Conservation (phyloP, 2,888 invertebrate species). For the Acrocera orbiculus region DNA sequence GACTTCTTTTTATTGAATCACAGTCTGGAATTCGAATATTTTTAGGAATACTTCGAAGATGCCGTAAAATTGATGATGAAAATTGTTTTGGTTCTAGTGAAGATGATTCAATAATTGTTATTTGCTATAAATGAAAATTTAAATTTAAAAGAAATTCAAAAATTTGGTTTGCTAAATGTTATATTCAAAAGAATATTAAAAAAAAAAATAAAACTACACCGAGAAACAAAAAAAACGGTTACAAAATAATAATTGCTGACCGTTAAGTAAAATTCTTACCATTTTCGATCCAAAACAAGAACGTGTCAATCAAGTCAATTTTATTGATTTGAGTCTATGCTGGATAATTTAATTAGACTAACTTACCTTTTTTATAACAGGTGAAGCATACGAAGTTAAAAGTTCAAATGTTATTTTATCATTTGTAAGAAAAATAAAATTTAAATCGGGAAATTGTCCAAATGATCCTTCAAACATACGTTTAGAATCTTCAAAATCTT, state of each 20-base stretch:
- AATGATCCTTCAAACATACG: conserved; percentile 11
- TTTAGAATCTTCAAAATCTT: conserved; percentile 13
- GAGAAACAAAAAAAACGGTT: too few relatives aligned
- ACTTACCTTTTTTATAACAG: conserved; percentile 5
- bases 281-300: too few relatives aligned
- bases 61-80: conserved; percentile 1
- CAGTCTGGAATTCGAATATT: conserved; percentile 23
- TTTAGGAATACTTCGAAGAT: conserved; percentile 17
- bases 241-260: neutral
- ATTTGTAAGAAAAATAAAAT: conserved; percentile 35
- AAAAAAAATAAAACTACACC: too few relatives aligned
- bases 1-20: neutral
- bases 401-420: conserved; percentile 32
- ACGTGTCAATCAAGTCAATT: too few relatives aligned
- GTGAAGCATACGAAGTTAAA: conserved; percentile 17
- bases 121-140: conserved; percentile 7
- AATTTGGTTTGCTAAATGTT: neutral
- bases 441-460: conserved; percentile 30
- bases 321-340: too few relatives aligned
- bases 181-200: neutral
- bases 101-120: conserved; percentile 5
- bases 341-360: too few relatives aligned
- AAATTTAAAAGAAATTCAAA: neutral
- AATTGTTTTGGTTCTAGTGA: conserved; percentile 4
- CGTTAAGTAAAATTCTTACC: too few relatives aligned